These are phyloP conservation scores for Plagodis dolabraria DNA, from an alignment of 2,888 invertebrate genomes.

Conservation along the genomic window DNA sequence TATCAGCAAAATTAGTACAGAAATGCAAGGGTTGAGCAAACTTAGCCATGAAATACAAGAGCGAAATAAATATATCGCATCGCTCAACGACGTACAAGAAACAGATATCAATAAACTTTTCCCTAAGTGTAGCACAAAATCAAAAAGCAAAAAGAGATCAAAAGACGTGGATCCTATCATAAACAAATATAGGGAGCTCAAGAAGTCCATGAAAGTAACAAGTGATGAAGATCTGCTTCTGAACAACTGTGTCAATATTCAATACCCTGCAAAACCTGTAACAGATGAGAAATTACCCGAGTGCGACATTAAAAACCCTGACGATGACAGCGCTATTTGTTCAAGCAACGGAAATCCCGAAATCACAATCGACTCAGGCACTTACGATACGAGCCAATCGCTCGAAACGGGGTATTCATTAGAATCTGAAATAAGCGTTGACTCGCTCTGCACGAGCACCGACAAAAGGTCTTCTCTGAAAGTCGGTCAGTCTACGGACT, in stretches of 20 bases:
- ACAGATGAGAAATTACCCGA: slow-evolving; percentile 70
- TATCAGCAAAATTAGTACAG: slow-evolving; percentile 84
- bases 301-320: slow-evolving; percentile 74
- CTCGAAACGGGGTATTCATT: slow-evolving; percentile 81
- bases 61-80: slow-evolving; percentile 83
- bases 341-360: slow-evolving; percentile 81
- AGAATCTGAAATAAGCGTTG: slow-evolving; percentile 84
- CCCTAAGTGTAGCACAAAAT: slow-evolving; percentile 78
- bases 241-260: slow-evolving; percentile 78
- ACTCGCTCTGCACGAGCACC: slow-evolving; percentile 82
- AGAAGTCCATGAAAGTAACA: slow-evolving; percentile 75
- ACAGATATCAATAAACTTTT: slow-evolving; percentile 76
- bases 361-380: slow-evolving; percentile 79
- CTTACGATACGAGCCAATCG: slow-evolving; percentile 78
- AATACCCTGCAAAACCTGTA: slow-evolving; percentile 64
- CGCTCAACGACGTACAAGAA: slow-evolving; percentile 80
- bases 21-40: slow-evolving; percentile 84
- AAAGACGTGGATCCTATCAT: slow-evolving; percentile 80
- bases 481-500: slow-evolving; percentile 88
- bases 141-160: slow-evolving; percentile 79
- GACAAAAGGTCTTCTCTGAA: slow-evolving; percentile 85
- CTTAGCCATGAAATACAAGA: slow-evolving; percentile 85
- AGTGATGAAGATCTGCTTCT: slow-evolving; percentile 75
- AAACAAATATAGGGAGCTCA: slow-evolving; percentile 78
- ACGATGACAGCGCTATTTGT: slow-evolving; percentile 78